Conservation (phyloP, 2,888 invertebrate genomes). For the Pegoplata infirma region DNA sequence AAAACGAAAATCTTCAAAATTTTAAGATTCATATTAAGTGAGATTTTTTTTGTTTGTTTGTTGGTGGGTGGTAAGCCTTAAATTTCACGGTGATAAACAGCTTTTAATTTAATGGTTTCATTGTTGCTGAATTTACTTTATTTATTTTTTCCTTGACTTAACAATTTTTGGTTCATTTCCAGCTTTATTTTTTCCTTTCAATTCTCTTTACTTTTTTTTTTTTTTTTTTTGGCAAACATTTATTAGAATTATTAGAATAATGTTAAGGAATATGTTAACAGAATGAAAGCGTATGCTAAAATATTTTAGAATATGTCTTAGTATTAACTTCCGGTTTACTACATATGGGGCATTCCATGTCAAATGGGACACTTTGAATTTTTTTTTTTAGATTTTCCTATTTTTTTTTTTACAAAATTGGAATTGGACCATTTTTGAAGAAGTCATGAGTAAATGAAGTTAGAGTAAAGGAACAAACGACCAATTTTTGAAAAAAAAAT, state of each 20-base stretch:
- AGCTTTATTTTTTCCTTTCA: neutral
- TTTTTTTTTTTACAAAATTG: too few relatives aligned
- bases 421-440: too few relatives aligned
- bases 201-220: too few relatives aligned
- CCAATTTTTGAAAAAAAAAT: too few relatives aligned
- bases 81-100: slow-evolving; percentile 48
- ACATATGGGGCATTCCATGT: too few relatives aligned
- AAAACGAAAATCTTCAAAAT: neutral
- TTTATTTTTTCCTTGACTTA: neutral
- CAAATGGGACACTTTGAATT: too few relatives aligned
- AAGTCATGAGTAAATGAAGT: too few relatives aligned
- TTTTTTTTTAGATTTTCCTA: too few relatives aligned
- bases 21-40: neutral
- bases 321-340: neutral
- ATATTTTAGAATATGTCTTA: slow-evolving; percentile 26
- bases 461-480: too few relatives aligned
- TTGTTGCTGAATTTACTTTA: neutral
- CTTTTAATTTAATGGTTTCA: slow-evolving; percentile 48
- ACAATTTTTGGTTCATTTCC: neutral
- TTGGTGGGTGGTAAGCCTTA: neutral
- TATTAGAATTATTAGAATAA: slow-evolving; percentile 36
- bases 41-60: neutral
- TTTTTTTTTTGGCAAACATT: slow-evolving; percentile 28
- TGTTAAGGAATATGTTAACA: slow-evolving; percentile 32
- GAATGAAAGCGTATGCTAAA: slow-evolving; percentile 14